These are phyloP conservation scores for Anguilla rostrata DNA, from an alignment of 2,113 vertebrate genomes.

Conservation along the genomic window DNA sequence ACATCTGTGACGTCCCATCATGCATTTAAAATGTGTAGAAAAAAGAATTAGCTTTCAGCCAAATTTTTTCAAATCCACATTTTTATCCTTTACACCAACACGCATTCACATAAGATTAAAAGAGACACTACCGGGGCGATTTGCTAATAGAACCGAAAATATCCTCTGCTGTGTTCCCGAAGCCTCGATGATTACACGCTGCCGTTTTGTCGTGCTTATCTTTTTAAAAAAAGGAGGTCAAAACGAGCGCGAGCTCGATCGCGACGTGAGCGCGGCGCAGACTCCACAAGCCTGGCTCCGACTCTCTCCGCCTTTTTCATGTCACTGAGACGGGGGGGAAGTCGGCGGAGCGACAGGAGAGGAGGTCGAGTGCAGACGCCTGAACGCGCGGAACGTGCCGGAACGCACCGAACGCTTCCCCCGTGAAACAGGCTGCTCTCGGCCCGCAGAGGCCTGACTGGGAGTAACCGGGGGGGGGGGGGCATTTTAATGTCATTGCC, in stretches of 20 bases:
- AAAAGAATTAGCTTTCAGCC: background rate
- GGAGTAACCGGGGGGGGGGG: conserved; percentile 32
- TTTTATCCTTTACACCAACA: background rate
- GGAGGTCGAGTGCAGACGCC: background rate
- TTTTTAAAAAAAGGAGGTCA: background rate
- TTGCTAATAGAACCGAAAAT: background rate
- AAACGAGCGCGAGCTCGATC: no score
- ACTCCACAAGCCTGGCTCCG: fast-evolving
- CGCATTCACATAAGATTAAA: background rate
- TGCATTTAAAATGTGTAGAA: background rate
- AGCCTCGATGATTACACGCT: background rate
- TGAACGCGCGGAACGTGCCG: no score
- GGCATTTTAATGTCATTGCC: conserved; percentile 45
- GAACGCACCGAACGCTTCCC: no score
- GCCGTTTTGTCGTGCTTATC: background rate
- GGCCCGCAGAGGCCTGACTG: conserved; percentile 21
- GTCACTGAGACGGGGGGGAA: background rate
- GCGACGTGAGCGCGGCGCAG: no score
- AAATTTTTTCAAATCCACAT: background rate
- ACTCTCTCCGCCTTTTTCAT: no score
- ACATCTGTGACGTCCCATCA: background rate
- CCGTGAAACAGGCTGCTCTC: background rate
- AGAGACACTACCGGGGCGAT: background rate
- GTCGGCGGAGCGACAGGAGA: background rate
- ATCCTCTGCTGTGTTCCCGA: background rate